phyloP scores from a whole-genome alignment of 2,113 vertebrate genomes.

The Prochilodus magdalenae region DNA sequence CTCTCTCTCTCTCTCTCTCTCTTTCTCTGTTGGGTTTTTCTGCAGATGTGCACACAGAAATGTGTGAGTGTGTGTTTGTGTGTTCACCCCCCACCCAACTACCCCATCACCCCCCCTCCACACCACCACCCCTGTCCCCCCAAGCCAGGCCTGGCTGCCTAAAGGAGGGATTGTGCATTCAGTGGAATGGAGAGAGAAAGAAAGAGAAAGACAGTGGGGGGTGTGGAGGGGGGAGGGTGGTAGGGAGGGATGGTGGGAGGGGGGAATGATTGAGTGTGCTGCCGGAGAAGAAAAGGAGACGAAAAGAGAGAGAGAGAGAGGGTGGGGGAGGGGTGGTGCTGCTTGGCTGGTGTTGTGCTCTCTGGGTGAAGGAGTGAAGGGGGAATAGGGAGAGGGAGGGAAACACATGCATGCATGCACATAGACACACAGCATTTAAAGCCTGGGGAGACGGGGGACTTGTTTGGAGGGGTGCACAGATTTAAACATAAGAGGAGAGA shows the following conservation, averaged over 20 bases:
- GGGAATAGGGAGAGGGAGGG: constrained; percentile 49
- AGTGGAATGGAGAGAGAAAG: constrained; percentile 70
- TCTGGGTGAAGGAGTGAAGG: constrained; percentile 60
- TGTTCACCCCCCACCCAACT: constrained; percentile 45
- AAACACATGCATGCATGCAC: constrained; percentile 45
- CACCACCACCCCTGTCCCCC: too few relatives aligned
- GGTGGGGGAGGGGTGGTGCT: constrained; percentile 60
- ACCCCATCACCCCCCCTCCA: neutral
- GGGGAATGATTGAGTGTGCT: constrained; percentile 75
- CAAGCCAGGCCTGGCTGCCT: constrained; percentile 63
- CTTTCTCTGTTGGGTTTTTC: constrained; percentile 53
- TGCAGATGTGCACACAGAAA: constrained; percentile 73
- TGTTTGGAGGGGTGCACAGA: constrained; percentile 29
- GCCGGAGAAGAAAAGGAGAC: constrained; percentile 68
- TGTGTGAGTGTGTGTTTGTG: constrained; percentile 59
- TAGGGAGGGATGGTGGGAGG: constrained; percentile 27
- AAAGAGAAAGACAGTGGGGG: constrained; percentile 48
- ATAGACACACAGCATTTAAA: constrained; percentile 40
- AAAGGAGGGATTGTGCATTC: constrained; percentile 76
- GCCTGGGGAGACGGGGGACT: constrained; percentile 19
- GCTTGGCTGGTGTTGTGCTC: constrained; percentile 64
- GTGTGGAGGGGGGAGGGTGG: constrained; percentile 38
- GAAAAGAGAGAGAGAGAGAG: constrained; percentile 56
- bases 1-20: constrained; percentile 10
- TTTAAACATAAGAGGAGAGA: constrained; percentile 29